Evolutionary conservation across 64 coral and sea anemone species (phyloP).

Genomic region (Anthopleura sola): DNA sequence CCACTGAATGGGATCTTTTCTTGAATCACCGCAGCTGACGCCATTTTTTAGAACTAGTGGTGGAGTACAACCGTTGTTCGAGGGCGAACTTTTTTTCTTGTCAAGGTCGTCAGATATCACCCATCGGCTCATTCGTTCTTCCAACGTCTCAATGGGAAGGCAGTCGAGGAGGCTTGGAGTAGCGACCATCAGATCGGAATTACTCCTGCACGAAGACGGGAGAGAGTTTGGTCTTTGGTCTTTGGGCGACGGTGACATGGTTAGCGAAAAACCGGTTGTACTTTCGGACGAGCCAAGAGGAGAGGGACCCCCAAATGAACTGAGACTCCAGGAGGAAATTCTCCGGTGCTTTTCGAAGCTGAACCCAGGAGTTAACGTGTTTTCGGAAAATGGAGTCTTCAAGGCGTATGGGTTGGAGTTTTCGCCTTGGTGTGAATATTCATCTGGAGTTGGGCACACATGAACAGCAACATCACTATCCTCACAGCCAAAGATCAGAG

Average conservation of each 20-base stretch:
- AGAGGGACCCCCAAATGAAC: background rate
- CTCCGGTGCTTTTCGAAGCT: background rate
- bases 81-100: background rate
- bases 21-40: background rate
- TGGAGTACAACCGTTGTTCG: background rate
- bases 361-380: background rate
- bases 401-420: background rate
- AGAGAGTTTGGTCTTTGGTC: background rate
- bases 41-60: background rate
- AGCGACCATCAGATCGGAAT: background rate
- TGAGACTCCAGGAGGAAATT: background rate
- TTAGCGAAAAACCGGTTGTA: background rate
- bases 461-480: background rate
- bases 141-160: conserved; percentile 6
- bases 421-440: conserved; percentile 1
- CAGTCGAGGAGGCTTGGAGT: background rate
- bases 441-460: background rate
- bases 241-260: background rate
- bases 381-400: background rate
- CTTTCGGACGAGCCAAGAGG: background rate
- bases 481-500: background rate
- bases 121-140: background rate
- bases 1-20: background rate
- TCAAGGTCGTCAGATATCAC: background rate
- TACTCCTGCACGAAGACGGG: background rate